Conservation (phyloP, 2,797 vertebrate species). For the Distichodus sexfasciatus region DNA sequence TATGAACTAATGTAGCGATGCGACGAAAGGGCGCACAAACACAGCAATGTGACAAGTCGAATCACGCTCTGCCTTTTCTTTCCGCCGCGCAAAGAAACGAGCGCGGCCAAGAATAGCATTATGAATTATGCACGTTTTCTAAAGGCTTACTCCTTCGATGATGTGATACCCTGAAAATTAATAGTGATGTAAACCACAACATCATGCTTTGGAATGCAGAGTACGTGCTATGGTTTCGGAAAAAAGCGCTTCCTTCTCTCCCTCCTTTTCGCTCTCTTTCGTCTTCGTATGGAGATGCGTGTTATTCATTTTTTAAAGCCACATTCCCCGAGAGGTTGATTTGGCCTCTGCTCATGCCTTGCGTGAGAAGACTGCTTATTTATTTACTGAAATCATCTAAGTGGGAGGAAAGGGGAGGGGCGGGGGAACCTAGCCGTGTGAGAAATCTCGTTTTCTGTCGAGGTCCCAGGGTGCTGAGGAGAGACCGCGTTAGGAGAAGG, state of each 20-base stretch:
- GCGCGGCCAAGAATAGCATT: slow-evolving; percentile 35
- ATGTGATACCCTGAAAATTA: slow-evolving; percentile 27
- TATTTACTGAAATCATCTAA: slow-evolving; percentile 74
- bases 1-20: neutral
- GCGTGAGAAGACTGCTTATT: slow-evolving; percentile 71
- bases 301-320: slow-evolving; percentile 73
- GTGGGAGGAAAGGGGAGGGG: slow-evolving; percentile 47
- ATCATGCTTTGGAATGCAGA: slow-evolving; percentile 54
- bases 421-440: slow-evolving; percentile 63
- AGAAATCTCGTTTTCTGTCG: slow-evolving; percentile 73
- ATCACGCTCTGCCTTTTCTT: slow-evolving; percentile 13
- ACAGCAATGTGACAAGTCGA: slow-evolving; percentile 8
- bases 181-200: slow-evolving; percentile 14
- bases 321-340: slow-evolving; percentile 66
- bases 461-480: slow-evolving; percentile 64
- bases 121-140: slow-evolving; percentile 17
- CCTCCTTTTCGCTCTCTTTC: neutral
- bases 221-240: neutral
- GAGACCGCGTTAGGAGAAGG: slow-evolving; percentile 23
- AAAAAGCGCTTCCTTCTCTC: neutral
- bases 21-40: slow-evolving; percentile 5
- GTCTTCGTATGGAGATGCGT: slow-evolving; percentile 46
- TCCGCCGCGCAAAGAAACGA: slow-evolving; percentile 3
- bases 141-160: slow-evolving; percentile 37
- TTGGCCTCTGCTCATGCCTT: slow-evolving; percentile 67